These are phyloP conservation scores for Asobara japonica DNA, from an alignment of 1,140 invertebrate genomes.

Conservation along the genomic window DNA sequence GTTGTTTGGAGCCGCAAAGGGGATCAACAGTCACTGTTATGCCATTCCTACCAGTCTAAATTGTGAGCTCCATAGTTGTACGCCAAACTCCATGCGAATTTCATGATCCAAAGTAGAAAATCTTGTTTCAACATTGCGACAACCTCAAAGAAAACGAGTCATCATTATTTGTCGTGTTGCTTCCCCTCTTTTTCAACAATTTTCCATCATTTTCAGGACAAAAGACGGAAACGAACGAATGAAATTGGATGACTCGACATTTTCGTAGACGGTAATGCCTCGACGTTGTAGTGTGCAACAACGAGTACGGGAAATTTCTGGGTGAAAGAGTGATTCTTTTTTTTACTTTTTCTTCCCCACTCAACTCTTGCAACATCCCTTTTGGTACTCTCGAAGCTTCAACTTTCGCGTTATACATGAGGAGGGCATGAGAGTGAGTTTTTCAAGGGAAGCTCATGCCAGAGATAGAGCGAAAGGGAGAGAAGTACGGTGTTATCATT, in stretches of 20 bases:
- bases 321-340: slow-evolving; percentile 6
- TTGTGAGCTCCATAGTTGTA: too few species aligned
- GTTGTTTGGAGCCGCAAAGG: too few species aligned
- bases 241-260: slow-evolving; percentile 25
- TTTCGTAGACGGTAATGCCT: slow-evolving; percentile 21
- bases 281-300: slow-evolving; percentile 1
- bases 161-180: not conserved
- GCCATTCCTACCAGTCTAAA: too few species aligned
- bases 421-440: too few species aligned
- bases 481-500: not conserved
- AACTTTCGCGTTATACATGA: not conserved
- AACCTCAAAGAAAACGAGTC: not conserved
- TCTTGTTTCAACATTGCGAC: not conserved
- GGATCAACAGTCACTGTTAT: too few species aligned
- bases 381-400: not conserved
- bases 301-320: not conserved
- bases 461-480: not conserved
- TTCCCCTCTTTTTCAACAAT: not conserved
- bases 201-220: not conserved
- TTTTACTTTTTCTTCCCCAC: not conserved
- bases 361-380: not conserved
- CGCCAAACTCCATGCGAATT: not conserved
- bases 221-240: not conserved
- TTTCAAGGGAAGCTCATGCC: not conserved
- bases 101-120: not conserved